These are phyloP conservation scores for Barnardius zonarius DNA, from an alignment of 2,113 vertebrate genomes.

Conservation along the genomic window DNA sequence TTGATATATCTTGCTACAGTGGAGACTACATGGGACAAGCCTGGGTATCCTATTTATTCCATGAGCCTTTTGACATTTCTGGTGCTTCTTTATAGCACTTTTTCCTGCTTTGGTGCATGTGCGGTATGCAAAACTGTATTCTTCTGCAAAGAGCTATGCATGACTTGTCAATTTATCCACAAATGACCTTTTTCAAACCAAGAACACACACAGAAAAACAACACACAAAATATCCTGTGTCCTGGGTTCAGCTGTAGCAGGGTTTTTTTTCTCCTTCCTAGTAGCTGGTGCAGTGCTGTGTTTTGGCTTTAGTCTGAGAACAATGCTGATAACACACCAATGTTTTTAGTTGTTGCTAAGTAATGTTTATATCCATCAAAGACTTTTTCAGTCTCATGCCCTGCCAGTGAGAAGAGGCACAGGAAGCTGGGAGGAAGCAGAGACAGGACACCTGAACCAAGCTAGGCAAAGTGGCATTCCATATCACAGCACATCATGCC, in stretches of 20 bases:
- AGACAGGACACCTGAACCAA: not conserved
- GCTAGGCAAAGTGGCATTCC: not conserved
- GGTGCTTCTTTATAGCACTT: not conserved
- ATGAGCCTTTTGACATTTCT: not conserved
- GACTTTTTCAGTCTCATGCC: not conserved
- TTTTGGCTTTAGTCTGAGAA: not conserved
- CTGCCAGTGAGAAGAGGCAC: not conserved
- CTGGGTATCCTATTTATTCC: not conserved
- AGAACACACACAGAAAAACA: not conserved
- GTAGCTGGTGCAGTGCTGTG: not conserved
- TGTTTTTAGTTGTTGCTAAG: not conserved
- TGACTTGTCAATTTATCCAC: not conserved
- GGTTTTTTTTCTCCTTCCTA: not conserved
- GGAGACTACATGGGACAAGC: not conserved
- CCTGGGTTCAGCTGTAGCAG: not conserved
- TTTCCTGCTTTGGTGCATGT: not conserved
- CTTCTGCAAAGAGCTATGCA: not conserved
- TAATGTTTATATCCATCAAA: not conserved
- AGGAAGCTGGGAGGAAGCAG: not conserved
- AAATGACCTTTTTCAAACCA: accelerated
- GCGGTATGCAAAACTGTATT: not conserved
- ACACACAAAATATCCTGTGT: not conserved
- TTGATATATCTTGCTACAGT: not conserved
- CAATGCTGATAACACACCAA: not conserved
- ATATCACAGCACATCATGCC: not conserved